A percentile compares a stretch with the other conserved stretches of the same genome.
phyloP scores from a whole-genome alignment of 2,113 vertebrate genomes.

The Coptodon bakossiorum region DNA sequence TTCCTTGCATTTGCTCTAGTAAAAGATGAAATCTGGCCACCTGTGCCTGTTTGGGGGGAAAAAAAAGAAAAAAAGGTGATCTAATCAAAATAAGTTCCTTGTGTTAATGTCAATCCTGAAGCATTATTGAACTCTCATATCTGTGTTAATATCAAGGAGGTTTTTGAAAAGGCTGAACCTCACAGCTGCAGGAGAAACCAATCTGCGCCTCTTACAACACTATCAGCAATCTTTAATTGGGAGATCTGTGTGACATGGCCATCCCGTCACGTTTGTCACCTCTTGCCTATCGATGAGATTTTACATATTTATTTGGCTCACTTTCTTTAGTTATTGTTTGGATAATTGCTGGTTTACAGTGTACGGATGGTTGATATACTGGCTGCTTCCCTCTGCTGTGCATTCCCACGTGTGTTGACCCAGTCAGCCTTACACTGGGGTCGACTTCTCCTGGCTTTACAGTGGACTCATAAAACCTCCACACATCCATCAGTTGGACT shows the following conservation, averaged over 20 bases:
- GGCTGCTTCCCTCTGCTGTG: background rate
- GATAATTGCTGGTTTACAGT: conserved; percentile 24
- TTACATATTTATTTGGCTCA: conserved; percentile 43
- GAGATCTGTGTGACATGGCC: background rate
- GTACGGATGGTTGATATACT: background rate
- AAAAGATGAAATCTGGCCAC: conserved; percentile 17
- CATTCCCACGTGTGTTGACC: conserved; percentile 16
- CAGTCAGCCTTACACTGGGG: background rate
- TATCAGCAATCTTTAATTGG: background rate
- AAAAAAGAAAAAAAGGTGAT: background rate
- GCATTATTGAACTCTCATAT: background rate
- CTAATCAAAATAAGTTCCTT: background rate
- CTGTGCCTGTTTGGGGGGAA: conserved; percentile 33
- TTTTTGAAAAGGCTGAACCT: background rate
- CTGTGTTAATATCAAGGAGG: background rate
- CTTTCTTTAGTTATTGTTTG: conserved; percentile 24
- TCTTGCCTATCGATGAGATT: conserved; percentile 18
- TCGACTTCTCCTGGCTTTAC: background rate
- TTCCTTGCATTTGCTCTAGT: background rate
- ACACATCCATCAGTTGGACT: background rate
- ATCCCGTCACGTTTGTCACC: background rate
- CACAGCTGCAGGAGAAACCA: background rate
- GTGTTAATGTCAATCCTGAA: background rate
- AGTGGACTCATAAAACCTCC: background rate
- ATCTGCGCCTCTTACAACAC: background rate